A percentile compares a stretch with the other conserved stretches of the same genome.
Conservation (phyloP, 2,113 vertebrate genomes). For the Axis porcinus region DNA sequence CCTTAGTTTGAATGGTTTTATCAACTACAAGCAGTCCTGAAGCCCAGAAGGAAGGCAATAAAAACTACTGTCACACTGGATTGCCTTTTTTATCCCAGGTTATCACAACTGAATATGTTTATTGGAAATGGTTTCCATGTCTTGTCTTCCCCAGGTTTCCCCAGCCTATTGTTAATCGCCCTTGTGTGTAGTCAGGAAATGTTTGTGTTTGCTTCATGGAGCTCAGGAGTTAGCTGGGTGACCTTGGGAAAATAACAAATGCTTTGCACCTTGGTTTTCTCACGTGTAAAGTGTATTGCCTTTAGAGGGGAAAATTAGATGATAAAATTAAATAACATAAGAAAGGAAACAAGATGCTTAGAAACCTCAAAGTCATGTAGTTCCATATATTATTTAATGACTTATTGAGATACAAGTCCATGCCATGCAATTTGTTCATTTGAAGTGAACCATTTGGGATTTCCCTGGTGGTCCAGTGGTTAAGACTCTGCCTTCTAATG, state of each 20-base stretch:
- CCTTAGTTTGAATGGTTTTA: not conserved
- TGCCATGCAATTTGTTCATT: not conserved
- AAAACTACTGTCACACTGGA: slow-evolving; percentile 22
- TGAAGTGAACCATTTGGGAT: not conserved
- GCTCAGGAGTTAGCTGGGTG: not conserved
- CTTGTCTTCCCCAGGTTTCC: not conserved
- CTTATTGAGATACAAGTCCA: not conserved
- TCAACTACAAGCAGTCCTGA: slow-evolving; percentile 41
- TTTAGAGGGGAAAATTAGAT: not conserved
- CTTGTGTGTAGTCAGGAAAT: not conserved
- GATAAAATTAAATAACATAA: not conserved
- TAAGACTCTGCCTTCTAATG: not conserved
- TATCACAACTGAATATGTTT: slow-evolving; percentile 35
- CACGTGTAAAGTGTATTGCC: not conserved
- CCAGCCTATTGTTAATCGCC: not conserved
- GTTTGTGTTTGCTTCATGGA: not conserved
- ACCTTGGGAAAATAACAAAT: not conserved
- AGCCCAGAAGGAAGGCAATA: not conserved
- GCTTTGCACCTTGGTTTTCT: not conserved
- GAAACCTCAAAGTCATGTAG: not conserved
- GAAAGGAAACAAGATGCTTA: not conserved
- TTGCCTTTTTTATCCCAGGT: slow-evolving; percentile 6
- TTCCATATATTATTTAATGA: not conserved
- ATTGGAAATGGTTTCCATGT: slow-evolving; percentile 29
- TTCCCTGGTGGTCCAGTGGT: not conserved